Base-by-base conservation (phyloP, 2,797 vertebrate genomes). In the Vespertilio murinus region DNA sequence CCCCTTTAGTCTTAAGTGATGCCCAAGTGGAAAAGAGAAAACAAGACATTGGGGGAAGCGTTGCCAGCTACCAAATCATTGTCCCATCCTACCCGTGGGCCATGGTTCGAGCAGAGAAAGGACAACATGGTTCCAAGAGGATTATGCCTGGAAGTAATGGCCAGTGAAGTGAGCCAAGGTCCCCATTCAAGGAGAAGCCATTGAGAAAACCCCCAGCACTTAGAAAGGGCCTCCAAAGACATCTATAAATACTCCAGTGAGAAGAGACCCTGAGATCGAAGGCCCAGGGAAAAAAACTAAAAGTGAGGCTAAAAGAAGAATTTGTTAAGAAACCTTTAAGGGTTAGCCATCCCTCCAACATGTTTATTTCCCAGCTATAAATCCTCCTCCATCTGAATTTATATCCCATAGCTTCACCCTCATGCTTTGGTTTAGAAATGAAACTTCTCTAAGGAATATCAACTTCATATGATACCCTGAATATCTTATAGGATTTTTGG, bases 401-500 rank as follows among this genome's bases (percentile, higher is more conserved):
- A 4, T 65, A 28, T 71, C n/a, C 77, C 35, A 65, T 33, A 38
- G 11, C 52, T 94, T 89, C 77, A 81, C 11, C 5, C 14, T 74
- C 65, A 42, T 54, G 47, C 59, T 93, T 91, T n/a, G n/a, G 4
- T 65, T 93, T 84, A 49, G 88, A 93, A 79, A 80, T 78, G 42
- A 84, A 70, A 80, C n/a, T 40, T 93, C 52, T 75, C 65, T 20
- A n/a, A 54, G 47, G 74, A 94, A 6, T 42, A 16, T 79, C 59
- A 74, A 33, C 25, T 88, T 75, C 45, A 2, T 49, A 30, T 11
- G 67, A 70, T 90, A 78, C 30, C n/a, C 16, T 56, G 30, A 28
- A 49, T 84, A 80, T 91, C 87, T 86, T 83, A 74, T 2, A 79
- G 30, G 49, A 73, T 65, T 93, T 93, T 95, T 93, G 75, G 18